Evolutionary conservation across 2,113 vertebrate species (phyloP), one percentile per base, ranked within the genome.

Genomic region (Caloenas nicobarica): DNA sequence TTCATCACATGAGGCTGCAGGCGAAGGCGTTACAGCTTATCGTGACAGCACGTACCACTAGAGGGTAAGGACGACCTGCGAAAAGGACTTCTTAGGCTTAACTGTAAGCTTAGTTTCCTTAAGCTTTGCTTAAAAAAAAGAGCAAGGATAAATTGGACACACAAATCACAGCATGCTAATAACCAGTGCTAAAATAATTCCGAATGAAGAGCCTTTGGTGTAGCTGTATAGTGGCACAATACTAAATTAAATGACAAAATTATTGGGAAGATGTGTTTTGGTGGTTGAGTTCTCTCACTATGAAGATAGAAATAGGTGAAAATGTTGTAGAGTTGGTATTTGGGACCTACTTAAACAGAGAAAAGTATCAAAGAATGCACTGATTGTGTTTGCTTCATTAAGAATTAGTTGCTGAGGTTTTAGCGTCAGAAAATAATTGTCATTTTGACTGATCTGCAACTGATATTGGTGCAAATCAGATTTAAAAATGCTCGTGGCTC

Each of bases 1-100:
- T 99, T 29, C 99, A 99, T 85, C 99, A 99, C 34, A 99, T 99
- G 95, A 98, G 99, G 7, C 98, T 99, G 26, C 99, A 99, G 81
- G 99, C 99, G 1, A 99, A 99, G 96, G 99, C 99, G 0, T 94
- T 99, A 57, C 99, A 99, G 88, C 99, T 99, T 9, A 97, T 99
- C 68, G 98, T 99, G 65, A 98, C 97, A 0, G 98, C 99, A 1
- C 98, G 99, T 5, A 99, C 98, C 54, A 97, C 98, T 10, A 97
- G 98, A 92, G 99, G 99, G 99, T 99, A 82, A 98, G 99, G 69
- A 4, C 10, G 14, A 4, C 26, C 54, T 57, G 56, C 0, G 2
- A 2, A 13, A 10, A 54, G 62, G 31, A 17, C 11, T 38, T 36
- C 28, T 5, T 10, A 2, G 79, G 31, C 15, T n/a, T 73, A 26